These are phyloP conservation scores for Clinocottus analis DNA, from an alignment of 2,113 vertebrate species.

Conservation along the genomic window DNA sequence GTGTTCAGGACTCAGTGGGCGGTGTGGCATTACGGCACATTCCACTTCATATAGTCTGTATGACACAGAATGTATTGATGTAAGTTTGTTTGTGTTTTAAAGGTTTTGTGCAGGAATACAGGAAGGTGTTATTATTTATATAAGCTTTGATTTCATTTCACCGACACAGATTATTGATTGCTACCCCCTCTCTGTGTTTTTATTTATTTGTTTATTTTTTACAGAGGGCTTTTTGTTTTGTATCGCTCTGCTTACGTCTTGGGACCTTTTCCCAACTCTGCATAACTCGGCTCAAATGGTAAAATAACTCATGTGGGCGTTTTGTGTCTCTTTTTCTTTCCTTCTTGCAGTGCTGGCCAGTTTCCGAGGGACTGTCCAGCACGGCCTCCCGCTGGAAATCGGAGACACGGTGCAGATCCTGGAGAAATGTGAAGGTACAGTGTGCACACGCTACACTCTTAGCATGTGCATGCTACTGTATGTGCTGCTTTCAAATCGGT, in stretches of 20 bases:
- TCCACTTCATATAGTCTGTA: background rate
- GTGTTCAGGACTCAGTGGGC: background rate
- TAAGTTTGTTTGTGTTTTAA: constrained; percentile 17
- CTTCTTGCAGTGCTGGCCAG: constrained; percentile 92
- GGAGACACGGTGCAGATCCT: constrained; percentile 98
- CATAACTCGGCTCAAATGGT: constrained; percentile 5
- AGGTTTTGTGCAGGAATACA: constrained; percentile 17
- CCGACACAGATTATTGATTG: constrained; percentile 49
- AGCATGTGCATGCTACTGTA: background rate
- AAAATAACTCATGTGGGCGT: constrained; percentile 41
- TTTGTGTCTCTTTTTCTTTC: constrained; percentile 62
- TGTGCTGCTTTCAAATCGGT: background rate
- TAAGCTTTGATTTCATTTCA: constrained; percentile 54
- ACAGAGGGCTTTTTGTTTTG: background rate
- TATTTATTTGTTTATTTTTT: constrained; percentile 11
- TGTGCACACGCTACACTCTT: background rate
- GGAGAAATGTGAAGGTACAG: constrained; percentile 96
- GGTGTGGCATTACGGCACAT: no score
- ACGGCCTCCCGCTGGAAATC: constrained; percentile 95
- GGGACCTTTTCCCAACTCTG: constrained; percentile 11
- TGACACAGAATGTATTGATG: constrained; percentile 24
- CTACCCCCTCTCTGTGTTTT: constrained; percentile 19
- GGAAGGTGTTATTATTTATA: constrained; percentile 20
- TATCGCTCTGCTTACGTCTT: background rate
- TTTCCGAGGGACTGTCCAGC: constrained; percentile 94